Evolutionary conservation across 2,888 invertebrate genomes (phyloP).

Genomic region (Lasioglossum morio): DNA sequence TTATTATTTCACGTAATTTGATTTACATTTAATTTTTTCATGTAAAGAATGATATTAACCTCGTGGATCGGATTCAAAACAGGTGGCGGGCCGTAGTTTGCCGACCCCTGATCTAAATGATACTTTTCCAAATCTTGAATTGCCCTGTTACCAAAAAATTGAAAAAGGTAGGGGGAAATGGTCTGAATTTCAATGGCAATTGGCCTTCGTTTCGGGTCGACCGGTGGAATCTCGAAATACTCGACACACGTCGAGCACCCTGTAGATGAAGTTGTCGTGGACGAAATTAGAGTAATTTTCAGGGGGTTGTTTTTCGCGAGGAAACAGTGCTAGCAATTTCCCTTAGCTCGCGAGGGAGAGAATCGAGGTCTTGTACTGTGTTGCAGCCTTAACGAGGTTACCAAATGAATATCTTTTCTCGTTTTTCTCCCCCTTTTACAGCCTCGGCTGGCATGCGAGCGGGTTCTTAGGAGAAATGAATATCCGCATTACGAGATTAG

Average conservation of each 20-base stretch:
- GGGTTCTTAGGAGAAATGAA: conserved; percentile 26
- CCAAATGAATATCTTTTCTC: conserved; percentile 37
- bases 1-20: too few species aligned
- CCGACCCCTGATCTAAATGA: too few species aligned
- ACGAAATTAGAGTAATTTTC: conserved; percentile 44
- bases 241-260: conserved; percentile 9
- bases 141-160: too few species aligned
- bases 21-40: too few species aligned
- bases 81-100: too few species aligned
- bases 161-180: neutral
- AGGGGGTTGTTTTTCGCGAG: neutral
- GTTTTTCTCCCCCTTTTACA: neutral
- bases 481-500: conserved; percentile 73
- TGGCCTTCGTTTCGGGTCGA: neutral
- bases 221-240: neutral
- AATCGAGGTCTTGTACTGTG: conserved; percentile 20
- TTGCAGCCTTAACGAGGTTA: conserved; percentile 32
- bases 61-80: too few species aligned
- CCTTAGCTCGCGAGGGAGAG: conserved; percentile 4
- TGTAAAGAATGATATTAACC: too few species aligned
- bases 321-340: neutral
- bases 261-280: conserved; percentile 37
- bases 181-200: neutral
- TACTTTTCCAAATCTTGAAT: too few species aligned
- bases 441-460: neutral